These are phyloP conservation scores for Drosophila sp. DNA, from an alignment of 1,140 invertebrate genomes.

Conservation along the genomic window DNA sequence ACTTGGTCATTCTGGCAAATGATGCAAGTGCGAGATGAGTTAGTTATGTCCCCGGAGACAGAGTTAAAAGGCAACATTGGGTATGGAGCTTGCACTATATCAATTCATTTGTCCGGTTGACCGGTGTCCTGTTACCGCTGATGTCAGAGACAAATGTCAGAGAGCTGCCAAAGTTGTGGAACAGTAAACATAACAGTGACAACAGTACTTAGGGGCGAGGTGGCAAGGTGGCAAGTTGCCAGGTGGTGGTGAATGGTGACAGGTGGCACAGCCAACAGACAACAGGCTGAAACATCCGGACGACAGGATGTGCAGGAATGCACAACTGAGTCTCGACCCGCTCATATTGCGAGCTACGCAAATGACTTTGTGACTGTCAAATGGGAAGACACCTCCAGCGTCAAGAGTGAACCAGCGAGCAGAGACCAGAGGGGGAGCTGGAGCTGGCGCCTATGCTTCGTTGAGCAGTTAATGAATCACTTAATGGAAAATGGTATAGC, in stretches of 20 bases:
- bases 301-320: conserved; percentile 70
- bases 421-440: background rate
- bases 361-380: conserved; percentile 49
- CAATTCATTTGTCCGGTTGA: conserved; percentile 69
- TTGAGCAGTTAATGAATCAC: conserved; percentile 77
- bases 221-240: background rate
- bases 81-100: conserved; percentile 4
- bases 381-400: conserved; percentile 2
- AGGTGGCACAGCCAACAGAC: background rate
- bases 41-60: conserved; percentile 19
- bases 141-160: conserved; percentile 61
- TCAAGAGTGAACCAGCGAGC: background rate
- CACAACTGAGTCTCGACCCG: conserved; percentile 35
- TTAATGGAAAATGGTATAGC: conserved; percentile 71
- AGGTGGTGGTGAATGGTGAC: background rate
- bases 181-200: conserved; percentile 67
- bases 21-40: conserved; percentile 36
- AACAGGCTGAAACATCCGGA: background rate
- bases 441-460: conserved; percentile 31
- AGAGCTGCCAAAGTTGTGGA: conserved; percentile 60
- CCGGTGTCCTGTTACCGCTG: conserved; percentile 35
- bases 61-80: conserved; percentile 36
- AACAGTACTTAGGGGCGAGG: conserved; percentile 45
- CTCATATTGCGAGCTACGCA: conserved; percentile 49
- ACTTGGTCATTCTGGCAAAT: conserved; percentile 8